These are phyloP conservation scores for Notoglanidium macrostoma DNA, from an alignment of 2,797 vertebrate genomes.

Conservation along the genomic window DNA sequence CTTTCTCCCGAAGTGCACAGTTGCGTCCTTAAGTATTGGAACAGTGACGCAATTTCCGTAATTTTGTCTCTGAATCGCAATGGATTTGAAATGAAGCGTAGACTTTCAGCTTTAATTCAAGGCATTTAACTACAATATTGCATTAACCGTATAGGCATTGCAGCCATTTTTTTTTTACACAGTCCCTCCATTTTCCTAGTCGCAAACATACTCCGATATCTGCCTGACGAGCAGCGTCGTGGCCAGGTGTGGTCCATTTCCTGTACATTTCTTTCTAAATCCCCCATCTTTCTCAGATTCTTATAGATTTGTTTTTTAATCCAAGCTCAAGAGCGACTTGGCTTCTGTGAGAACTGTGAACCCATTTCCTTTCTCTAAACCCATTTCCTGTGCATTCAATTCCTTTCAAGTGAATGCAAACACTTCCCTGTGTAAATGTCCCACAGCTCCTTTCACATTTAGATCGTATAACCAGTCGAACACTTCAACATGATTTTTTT, in stretches of 20 bases:
- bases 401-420: neutral
- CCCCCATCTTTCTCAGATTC: neutral
- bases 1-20: no score
- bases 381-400: neutral
- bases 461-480: neutral
- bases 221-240: neutral
- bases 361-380: neutral
- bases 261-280: neutral
- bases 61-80: no score
- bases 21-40: neutral
- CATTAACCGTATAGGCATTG: no score
- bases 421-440: neutral
- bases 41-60: neutral
- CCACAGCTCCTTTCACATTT: neutral
- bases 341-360: neutral
- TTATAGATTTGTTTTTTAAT: neutral
- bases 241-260: neutral
- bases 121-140: no score
- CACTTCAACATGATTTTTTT: neutral
- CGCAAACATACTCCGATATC: neutral
- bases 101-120: neutral
- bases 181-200: neutral
- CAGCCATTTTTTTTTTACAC: no score
- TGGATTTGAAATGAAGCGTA: neutral
- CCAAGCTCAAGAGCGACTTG: no score